Evolutionary conservation across 1,140 invertebrate species (phyloP).

Genomic region (Mizuhopecten yessoensis): DNA sequence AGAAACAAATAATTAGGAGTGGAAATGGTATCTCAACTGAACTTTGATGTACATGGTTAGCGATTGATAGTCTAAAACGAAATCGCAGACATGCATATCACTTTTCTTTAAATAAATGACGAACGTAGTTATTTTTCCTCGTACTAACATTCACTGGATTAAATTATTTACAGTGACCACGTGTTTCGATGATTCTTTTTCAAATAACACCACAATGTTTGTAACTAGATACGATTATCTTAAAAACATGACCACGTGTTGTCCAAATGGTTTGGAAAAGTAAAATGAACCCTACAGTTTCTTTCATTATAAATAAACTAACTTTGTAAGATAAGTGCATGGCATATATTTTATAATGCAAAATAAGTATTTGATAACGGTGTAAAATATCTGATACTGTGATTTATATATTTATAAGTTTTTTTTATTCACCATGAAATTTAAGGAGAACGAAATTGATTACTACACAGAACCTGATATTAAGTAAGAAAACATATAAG

Average conservation of each 20-base stretch:
- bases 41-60: background rate
- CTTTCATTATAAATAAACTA: too few species aligned
- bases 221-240: background rate
- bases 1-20: background rate
- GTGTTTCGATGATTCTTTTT: background rate
- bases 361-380: too few species aligned
- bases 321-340: too few species aligned
- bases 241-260: background rate
- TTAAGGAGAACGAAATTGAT: too few species aligned
- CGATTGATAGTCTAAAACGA: background rate
- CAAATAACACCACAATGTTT: background rate
- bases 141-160: background rate
- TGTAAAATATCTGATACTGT: too few species aligned
- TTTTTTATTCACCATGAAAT: too few species aligned
- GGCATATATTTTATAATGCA: too few species aligned
- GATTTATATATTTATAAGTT: too few species aligned
- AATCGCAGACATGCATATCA: background rate
- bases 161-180: background rate
- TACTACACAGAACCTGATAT: too few species aligned
- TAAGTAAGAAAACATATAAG: too few species aligned
- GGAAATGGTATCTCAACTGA: background rate
- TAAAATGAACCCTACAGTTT: too few species aligned
- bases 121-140: background rate
- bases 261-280: too few species aligned
- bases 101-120: conserved; percentile 29